Evolutionary conservation across 2,797 vertebrate genomes (phyloP).

Genomic region (Phoxinus dragarum): DNA sequence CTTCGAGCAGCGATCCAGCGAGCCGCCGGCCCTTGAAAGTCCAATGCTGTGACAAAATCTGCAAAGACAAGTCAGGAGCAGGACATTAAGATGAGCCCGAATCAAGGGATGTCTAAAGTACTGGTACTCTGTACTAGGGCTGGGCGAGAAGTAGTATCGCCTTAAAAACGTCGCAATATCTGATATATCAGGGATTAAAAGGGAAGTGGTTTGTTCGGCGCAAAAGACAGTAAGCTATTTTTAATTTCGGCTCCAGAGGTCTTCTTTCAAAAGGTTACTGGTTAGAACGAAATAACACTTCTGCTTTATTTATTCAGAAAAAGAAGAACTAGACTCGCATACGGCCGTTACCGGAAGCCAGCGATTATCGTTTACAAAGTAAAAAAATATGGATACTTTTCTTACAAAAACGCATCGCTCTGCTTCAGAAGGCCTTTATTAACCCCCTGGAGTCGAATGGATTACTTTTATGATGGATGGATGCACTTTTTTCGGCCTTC

Average conservation of each 20-base stretch:
- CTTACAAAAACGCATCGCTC: too few species aligned
- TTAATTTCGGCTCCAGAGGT: background rate
- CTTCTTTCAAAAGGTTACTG: background rate
- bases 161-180: background rate
- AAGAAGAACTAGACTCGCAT: background rate
- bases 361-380: too few species aligned
- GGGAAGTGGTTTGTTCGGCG: background rate
- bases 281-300: background rate
- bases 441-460: too few species aligned
- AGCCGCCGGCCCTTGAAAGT: conserved; percentile 72
- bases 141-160: background rate
- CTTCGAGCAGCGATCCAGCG: conserved; percentile 88
- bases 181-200: background rate
- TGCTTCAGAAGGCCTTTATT: too few species aligned
- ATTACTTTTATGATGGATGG: too few species aligned
- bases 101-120: background rate
- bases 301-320: background rate
- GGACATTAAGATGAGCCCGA: background rate
- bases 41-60: conserved; percentile 49
- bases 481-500: too few species aligned
- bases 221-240: background rate
- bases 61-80: background rate
- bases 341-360: too few species aligned
- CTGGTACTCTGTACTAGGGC: background rate
- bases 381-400: too few species aligned